Percentiles rank a stretch among this genome's conserved stretches.
phyloP scores from a whole-genome alignment of 2,113 vertebrate genomes.

The Apistogramma diplotaenia region DNA sequence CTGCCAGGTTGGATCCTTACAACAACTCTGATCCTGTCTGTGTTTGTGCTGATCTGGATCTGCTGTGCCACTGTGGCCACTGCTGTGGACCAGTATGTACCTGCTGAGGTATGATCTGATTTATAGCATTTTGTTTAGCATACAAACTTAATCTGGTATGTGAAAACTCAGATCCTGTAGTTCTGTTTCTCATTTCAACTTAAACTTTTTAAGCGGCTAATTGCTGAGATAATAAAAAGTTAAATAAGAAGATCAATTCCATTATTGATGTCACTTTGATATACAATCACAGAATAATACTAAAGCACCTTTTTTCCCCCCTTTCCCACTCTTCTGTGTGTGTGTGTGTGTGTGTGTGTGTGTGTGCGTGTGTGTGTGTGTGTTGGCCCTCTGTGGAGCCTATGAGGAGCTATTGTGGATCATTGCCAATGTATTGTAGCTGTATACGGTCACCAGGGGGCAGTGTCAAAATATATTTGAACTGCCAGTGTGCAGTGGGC shows the following conservation, averaged over 20 bases:
- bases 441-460: background rate
- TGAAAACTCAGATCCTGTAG: background rate
- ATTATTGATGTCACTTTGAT: background rate
- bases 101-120: conserved; percentile 82
- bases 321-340: background rate
- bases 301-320: background rate
- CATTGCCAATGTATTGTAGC: background rate
- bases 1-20: conserved; percentile 93
- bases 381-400: background rate
- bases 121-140: background rate
- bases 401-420: background rate
- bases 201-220: background rate
- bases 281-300: background rate
- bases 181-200: background rate
- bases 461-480: background rate
- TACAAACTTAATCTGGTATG: background rate
- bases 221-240: background rate
- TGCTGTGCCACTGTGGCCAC: conserved; percentile 97
- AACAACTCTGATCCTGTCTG: conserved; percentile 88
- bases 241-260: background rate
- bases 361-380: background rate
- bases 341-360: background rate
- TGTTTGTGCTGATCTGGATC: conserved; percentile 96
- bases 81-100: conserved; percentile 93
- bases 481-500: background rate